Evolutionary conservation across 2,888 invertebrate species (phyloP).

Genomic region (Epiblema foenella): DNA sequence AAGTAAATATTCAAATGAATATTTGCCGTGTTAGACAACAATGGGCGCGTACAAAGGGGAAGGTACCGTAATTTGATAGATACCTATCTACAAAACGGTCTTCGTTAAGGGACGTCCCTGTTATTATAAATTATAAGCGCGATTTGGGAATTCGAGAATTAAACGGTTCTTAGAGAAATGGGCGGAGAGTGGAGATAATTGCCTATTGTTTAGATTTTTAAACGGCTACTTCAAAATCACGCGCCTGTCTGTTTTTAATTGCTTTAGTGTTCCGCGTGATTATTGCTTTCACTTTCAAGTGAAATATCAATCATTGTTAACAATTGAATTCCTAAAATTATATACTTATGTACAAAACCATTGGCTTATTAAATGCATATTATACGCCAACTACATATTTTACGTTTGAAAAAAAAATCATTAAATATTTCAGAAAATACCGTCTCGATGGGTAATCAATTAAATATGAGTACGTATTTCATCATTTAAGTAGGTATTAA

Average conservation of each 20-base stretch:
- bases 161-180: slow-evolving; percentile 70
- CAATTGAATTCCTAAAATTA: neutral
- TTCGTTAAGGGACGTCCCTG: slow-evolving; percentile 80
- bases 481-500: slow-evolving; percentile 37
- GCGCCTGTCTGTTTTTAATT: slow-evolving; percentile 32
- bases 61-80: slow-evolving; percentile 82
- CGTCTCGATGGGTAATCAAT: neutral
- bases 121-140: slow-evolving; percentile 83
- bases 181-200: slow-evolving; percentile 62
- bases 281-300: slow-evolving; percentile 20
- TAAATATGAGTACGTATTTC: slow-evolving; percentile 9
- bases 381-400: too few relatives aligned
- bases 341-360: neutral
- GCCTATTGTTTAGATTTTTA: slow-evolving; percentile 49
- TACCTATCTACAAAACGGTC: slow-evolving; percentile 84
- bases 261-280: slow-evolving; percentile 5
- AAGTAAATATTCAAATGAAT: slow-evolving; percentile 86
- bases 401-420: too few relatives aligned
- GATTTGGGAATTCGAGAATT: slow-evolving; percentile 79
- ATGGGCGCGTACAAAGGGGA: slow-evolving; percentile 74
- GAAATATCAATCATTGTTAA: neutral
- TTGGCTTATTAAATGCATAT: neutral
- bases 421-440: neutral
- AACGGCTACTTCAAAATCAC: slow-evolving; percentile 37
- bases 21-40: slow-evolving; percentile 86